Conservation (phyloP, 1,140 invertebrate species). For the Camponotus floridanus region DNA sequence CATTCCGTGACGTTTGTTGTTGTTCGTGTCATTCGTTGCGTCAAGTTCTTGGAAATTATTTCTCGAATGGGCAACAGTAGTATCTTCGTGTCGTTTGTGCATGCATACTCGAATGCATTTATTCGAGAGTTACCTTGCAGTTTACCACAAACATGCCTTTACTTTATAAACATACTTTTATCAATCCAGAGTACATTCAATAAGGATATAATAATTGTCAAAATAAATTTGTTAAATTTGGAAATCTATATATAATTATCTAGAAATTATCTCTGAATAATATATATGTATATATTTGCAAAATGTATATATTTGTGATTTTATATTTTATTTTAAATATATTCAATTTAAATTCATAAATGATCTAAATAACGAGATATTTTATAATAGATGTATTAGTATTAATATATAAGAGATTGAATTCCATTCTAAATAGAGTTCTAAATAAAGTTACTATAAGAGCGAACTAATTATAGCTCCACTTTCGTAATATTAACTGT, state of each 20-base stretch:
- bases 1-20: conserved; percentile 16
- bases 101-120: neutral
- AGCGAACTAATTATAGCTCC: neutral
- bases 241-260: neutral
- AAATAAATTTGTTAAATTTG: too few species aligned
- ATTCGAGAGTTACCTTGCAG: neutral
- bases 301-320: neutral
- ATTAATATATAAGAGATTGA: neutral
- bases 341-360: neutral
- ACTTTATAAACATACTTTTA: too few species aligned
- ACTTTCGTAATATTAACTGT: neutral
- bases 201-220: neutral
- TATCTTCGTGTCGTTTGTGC: neutral
- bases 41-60: neutral
- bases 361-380: neutral
- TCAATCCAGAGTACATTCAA: neutral
- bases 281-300: neutral
- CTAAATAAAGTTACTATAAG: neutral
- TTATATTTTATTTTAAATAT: neutral
- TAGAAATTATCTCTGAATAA: neutral
- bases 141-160: neutral
- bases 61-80: neutral
- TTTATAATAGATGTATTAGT: neutral
- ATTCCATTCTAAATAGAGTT: neutral
- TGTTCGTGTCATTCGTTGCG: neutral